phyloP scores from a whole-genome alignment of 2,797 vertebrate genomes.

The Agapornis canus region DNA sequence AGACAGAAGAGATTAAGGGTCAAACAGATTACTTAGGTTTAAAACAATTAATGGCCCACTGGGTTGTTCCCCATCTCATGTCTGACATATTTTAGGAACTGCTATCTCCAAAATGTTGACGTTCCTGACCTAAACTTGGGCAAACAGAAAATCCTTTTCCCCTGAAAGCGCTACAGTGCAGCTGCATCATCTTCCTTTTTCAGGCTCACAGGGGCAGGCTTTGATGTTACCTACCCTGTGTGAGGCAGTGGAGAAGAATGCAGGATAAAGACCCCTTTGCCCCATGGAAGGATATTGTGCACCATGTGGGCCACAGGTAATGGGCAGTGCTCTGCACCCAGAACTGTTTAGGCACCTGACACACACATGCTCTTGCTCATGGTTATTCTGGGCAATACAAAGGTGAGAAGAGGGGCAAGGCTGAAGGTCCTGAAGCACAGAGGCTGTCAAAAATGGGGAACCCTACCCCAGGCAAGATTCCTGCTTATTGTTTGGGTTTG shows the following conservation, averaged over 20 bases:
- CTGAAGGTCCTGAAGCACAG: not conserved
- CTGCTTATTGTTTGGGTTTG: not conserved
- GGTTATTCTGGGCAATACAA: not conserved
- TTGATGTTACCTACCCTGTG: not conserved
- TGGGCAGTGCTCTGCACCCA: not conserved
- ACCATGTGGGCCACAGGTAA: not conserved
- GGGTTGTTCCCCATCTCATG: not conserved
- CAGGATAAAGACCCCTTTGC: not conserved
- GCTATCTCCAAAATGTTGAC: not conserved
- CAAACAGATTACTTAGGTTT: not conserved
- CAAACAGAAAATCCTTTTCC: not conserved
- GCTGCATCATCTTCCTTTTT: not conserved
- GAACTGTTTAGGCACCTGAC: not conserved
- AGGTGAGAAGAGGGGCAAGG: not conserved
- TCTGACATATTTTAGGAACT: not conserved
- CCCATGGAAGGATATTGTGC: not conserved
- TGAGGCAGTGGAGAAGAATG: not conserved
- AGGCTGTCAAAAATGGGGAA: not conserved
- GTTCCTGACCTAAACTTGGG: not conserved
- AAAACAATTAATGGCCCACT: not conserved
- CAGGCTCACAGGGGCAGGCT: not conserved
- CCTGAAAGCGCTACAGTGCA: not conserved
- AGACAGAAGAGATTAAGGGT: not conserved
- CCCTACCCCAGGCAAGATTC: not conserved
- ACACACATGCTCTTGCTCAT: not conserved